Conservation (phyloP, 1,140 invertebrate species). For the Acromyrmex heyeri region DNA sequence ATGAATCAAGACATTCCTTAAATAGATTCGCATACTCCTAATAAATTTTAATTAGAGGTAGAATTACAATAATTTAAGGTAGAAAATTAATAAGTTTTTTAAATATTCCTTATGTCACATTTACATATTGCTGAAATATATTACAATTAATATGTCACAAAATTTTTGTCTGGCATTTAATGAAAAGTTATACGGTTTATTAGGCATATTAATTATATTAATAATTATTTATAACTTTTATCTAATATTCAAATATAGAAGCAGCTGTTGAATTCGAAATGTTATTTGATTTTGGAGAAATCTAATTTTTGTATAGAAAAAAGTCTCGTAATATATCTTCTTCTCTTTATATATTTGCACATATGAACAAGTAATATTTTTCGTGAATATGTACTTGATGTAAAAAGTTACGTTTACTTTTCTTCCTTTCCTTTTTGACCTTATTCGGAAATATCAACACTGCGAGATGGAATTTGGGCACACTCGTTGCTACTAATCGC, state of each 20-base stretch:
- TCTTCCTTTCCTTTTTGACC: background rate
- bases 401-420: background rate
- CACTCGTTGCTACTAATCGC: background rate
- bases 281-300: background rate
- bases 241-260: background rate
- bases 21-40: background rate
- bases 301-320: conserved; percentile 1
- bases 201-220: conserved; percentile 24
- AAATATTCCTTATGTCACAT: background rate
- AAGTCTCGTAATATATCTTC: background rate
- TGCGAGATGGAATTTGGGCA: conserved; percentile 21
- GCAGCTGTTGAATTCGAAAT: background rate
- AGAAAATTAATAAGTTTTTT: background rate
- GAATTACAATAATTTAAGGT: background rate
- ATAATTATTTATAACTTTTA: background rate
- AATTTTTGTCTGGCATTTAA: background rate
- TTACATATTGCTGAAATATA: background rate
- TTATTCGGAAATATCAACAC: conserved; percentile 33
- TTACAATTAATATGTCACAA: background rate
- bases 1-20: background rate
- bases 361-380: conserved; percentile 27
- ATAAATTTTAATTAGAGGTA: background rate
- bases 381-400: background rate
- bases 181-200: background rate
- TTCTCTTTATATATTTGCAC: background rate